A percentile compares a stretch with the other conserved stretches of the same genome.
phyloP scores from a whole-genome alignment of 2,888 invertebrate species.

The Meteorus cinctellus region DNA sequence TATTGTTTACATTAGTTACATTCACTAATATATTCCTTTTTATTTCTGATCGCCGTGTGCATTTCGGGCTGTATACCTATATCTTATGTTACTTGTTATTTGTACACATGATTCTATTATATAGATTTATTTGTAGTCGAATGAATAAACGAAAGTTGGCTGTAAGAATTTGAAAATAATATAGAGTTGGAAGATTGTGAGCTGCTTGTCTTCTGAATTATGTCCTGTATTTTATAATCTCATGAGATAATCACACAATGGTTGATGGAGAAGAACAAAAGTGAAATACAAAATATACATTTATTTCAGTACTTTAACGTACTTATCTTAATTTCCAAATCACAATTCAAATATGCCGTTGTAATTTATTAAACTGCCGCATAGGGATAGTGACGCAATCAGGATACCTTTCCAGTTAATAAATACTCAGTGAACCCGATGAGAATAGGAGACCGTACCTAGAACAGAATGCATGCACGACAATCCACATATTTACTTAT shows the following conservation, averaged over 20 bases:
- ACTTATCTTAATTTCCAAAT: conserved; percentile 49
- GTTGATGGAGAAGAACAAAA: conserved; percentile 28
- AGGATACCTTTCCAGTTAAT: background rate
- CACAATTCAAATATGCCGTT: background rate
- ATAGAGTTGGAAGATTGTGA: conserved; percentile 21
- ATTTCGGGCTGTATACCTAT: too few species aligned
- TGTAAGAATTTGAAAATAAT: background rate
- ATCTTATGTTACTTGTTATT: too few species aligned
- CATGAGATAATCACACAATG: conserved; percentile 28
- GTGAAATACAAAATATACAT: conserved; percentile 47
- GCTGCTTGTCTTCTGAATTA: conserved; percentile 21
- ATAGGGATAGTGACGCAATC: background rate
- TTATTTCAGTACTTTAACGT: conserved; percentile 51
- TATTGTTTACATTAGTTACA: too few species aligned
- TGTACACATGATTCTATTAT: too few species aligned
- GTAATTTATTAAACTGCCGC: background rate
- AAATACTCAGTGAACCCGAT: conserved; percentile 4
- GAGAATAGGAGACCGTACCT: background rate
- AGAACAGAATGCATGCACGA: background rate
- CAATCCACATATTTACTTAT: background rate
- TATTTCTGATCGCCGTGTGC: too few species aligned
- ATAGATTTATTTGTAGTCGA: background rate
- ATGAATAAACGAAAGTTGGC: background rate
- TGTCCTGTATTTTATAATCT: conserved; percentile 43
- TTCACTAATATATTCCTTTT: too few species aligned